Conservation (phyloP, 2,113 vertebrate genomes). For the Cyprinodon tularosa region DNA sequence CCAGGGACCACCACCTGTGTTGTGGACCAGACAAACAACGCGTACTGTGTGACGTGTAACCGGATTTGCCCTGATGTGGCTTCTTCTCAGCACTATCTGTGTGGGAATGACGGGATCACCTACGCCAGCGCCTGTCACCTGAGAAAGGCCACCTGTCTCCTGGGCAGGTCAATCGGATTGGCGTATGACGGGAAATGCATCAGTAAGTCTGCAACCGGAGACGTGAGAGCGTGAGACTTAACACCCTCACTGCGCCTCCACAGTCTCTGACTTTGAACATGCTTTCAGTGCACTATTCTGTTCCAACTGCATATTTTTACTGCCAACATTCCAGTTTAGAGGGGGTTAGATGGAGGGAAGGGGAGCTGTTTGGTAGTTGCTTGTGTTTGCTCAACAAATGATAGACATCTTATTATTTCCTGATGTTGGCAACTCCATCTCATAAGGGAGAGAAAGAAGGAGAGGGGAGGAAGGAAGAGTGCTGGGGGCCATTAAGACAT, state of each 20-base stretch:
- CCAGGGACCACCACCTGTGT: constrained; percentile 95
- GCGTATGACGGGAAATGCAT: constrained; percentile 98
- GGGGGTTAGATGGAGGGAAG: constrained; percentile 62
- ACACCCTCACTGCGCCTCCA: constrained; percentile 30
- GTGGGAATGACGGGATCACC: constrained; percentile 95
- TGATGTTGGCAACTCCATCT: constrained; percentile 79
- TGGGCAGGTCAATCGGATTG: constrained; percentile 95
- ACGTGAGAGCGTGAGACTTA: constrained; percentile 29
- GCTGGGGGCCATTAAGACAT: constrained; percentile 68
- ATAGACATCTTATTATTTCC: constrained; percentile 81
- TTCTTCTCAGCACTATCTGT: constrained; percentile 94
- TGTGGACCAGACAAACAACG: constrained; percentile 97
- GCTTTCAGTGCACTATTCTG: constrained; percentile 43
- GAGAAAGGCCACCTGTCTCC: constrained; percentile 94
- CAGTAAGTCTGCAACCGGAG: constrained; percentile 84
- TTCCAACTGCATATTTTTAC: constrained; percentile 57
- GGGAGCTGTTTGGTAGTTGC: constrained; percentile 70
- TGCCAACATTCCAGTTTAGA: constrained; percentile 74
- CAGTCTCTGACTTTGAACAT: constrained; percentile 41
- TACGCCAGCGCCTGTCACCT: constrained; percentile 96
- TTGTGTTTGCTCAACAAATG: constrained; percentile 78
- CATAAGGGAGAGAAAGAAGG: constrained; percentile 61
- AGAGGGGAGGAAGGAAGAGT: constrained; percentile 50
- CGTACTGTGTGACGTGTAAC: constrained; percentile 98
- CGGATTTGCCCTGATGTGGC: constrained; percentile 94